A percentile compares a stretch with the other conserved stretches of the same genome.
Conservation (phyloP, 2,113 vertebrate species). For the Gopherus flavomarginatus region DNA sequence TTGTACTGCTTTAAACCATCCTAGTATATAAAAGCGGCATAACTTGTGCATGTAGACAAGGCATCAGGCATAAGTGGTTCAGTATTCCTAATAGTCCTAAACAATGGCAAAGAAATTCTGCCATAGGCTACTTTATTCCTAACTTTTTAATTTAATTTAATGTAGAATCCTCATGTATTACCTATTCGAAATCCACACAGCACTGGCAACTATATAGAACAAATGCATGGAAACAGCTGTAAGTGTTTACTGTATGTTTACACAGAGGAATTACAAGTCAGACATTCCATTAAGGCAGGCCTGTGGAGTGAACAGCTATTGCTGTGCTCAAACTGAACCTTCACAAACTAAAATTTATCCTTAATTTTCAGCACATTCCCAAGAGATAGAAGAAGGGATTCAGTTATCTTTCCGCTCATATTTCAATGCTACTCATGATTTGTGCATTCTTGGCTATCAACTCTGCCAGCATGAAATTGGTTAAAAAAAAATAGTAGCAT, state of each 20-base stretch:
- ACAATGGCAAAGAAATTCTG: not conserved
- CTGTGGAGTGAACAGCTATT: not conserved
- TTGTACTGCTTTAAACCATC: not conserved
- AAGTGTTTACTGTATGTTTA: not conserved
- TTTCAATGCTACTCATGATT: fast-evolving
- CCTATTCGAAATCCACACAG: not conserved
- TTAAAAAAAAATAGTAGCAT: not conserved
- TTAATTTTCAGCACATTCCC: fast-evolving
- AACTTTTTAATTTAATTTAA: not conserved
- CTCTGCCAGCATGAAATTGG: not conserved
- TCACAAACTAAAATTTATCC: not conserved
- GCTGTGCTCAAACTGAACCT: not conserved
- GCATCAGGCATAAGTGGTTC: not conserved
- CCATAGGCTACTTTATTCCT: no score
- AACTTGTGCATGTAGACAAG: not conserved
- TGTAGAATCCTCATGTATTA: not conserved
- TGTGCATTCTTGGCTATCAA: not conserved
- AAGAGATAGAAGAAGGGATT: not conserved
- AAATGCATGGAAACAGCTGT: fast-evolving
- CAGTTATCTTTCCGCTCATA: not conserved
- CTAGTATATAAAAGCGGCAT: not conserved
- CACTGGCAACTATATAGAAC: not conserved
- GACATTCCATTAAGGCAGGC: not conserved
- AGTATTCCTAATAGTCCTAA: not conserved
- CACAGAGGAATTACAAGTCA: not conserved